These are phyloP conservation scores for Epinephelus cyanopodus DNA, from an alignment of 2,113 vertebrate genomes.

Conservation along the genomic window DNA sequence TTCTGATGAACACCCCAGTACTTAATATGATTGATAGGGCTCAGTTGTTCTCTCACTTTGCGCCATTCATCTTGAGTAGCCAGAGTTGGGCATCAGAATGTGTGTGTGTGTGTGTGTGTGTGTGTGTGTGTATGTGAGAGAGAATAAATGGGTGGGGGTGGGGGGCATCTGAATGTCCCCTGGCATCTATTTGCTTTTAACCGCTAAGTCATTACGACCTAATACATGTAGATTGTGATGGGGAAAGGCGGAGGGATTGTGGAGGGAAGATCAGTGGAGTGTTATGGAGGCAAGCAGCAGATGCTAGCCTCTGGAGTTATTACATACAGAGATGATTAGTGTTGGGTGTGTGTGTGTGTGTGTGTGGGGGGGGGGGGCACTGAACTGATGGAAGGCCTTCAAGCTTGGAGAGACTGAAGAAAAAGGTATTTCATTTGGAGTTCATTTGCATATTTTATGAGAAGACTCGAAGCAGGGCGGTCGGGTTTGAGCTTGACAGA, in stretches of 20 bases:
- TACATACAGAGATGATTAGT: slow-evolving; percentile 95
- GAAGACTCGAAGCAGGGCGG: slow-evolving; percentile 64
- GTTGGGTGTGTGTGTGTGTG: slow-evolving; percentile 42
- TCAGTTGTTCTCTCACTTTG: slow-evolving; percentile 89
- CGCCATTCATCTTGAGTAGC: slow-evolving; percentile 95
- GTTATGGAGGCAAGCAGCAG: slow-evolving; percentile 93
- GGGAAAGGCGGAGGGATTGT: slow-evolving; percentile 88
- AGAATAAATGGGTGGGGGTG: background rate
- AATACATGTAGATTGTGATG: slow-evolving; percentile 86
- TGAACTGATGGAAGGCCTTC: slow-evolving; percentile 60
- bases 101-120: slow-evolving; percentile 78
- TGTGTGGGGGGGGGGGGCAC: slow-evolving; percentile 49
- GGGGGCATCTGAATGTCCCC: slow-evolving; percentile 83
- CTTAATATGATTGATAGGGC: slow-evolving; percentile 95
- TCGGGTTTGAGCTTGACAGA: slow-evolving; percentile 47
- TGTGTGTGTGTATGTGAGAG: slow-evolving; percentile 5
- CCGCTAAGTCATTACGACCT: slow-evolving; percentile 95
- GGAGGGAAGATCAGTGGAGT: slow-evolving; percentile 72
- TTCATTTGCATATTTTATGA: slow-evolving; percentile 76
- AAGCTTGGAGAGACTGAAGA: slow-evolving; percentile 42
- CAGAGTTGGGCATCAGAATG: slow-evolving; percentile 89
- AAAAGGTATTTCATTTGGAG: slow-evolving; percentile 71
- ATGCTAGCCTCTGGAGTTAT: slow-evolving; percentile 96
- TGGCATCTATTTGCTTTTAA: slow-evolving; percentile 98
- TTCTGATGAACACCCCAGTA: slow-evolving; percentile 90